Percentiles rank a stretch among this genome's conserved stretches.
These are phyloP conservation scores for Noctua janthina DNA, from an alignment of 2,888 invertebrate species.

Conservation along the genomic window DNA sequence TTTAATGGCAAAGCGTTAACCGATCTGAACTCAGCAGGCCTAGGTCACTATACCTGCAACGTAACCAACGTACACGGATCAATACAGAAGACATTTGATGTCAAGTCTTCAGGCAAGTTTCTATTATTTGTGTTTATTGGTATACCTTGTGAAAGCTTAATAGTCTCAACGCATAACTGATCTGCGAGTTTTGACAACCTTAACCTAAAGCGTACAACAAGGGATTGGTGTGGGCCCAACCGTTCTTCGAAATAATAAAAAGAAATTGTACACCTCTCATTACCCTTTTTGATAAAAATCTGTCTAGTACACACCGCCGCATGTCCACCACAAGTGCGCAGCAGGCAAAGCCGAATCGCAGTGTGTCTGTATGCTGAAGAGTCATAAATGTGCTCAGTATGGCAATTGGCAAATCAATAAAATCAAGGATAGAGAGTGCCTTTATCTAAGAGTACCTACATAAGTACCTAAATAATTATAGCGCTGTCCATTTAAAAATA, in stretches of 20 bases:
- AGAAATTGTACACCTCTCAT: not conserved
- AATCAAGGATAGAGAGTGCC: not conserved
- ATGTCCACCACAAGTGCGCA: not conserved
- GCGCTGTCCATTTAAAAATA: not conserved
- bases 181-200: not conserved
- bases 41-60: slow-evolving; percentile 62
- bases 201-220: not conserved
- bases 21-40: slow-evolving; percentile 7
- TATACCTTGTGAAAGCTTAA: not conserved
- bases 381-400: not conserved
- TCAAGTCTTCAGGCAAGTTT: slow-evolving; percentile 61
- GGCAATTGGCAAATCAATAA: not conserved
- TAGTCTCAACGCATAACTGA: not conserved
- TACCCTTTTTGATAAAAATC: not conserved
- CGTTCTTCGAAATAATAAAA: not conserved
- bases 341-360: not conserved
- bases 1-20: slow-evolving; percentile 55
- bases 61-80: slow-evolving; percentile 61
- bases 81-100: slow-evolving; percentile 54
- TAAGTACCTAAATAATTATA: too few species aligned
- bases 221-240: too few species aligned
- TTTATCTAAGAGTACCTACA: not conserved
- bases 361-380: not conserved
- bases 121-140: not conserved
- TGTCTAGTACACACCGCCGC: not conserved